Conservation (phyloP, 2,888 invertebrate genomes). For the Chymomyza amoena region DNA sequence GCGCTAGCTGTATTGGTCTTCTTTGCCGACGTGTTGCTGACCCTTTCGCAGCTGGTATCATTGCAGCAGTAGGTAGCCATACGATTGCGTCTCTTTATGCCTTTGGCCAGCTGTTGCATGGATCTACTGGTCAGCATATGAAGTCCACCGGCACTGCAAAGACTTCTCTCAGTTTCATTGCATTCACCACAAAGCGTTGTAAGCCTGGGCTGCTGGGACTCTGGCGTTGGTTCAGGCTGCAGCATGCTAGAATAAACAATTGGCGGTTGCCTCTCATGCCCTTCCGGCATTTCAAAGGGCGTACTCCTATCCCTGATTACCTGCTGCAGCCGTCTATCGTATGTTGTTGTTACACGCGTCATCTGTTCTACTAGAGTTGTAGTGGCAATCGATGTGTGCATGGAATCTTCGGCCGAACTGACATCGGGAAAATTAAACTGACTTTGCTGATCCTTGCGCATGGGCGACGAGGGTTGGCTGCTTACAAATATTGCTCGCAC, state of each 20-base stretch:
- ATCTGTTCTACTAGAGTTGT: conserved; percentile 25
- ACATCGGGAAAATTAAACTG: conserved; percentile 80
- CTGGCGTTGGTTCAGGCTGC: not conserved
- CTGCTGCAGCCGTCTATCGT: conserved; percentile 65
- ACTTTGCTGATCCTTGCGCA: conserved; percentile 81
- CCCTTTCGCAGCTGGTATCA: conserved; percentile 74
- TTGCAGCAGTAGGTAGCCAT: conserved; percentile 83
- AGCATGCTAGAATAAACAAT: not conserved
- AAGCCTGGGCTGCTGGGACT: conserved; percentile 29
- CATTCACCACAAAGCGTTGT: conserved; percentile 69
- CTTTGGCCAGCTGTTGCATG: conserved; percentile 80
- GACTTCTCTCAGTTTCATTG: conserved; percentile 80
- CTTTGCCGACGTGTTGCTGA: conserved; percentile 30
- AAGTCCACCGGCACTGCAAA: conserved; percentile 82
- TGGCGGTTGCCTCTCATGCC: not conserved
- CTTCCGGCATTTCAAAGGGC: conserved; percentile 48
- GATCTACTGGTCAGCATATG: conserved; percentile 82
- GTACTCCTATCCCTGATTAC: conserved; percentile 61
- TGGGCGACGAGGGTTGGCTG: conserved; percentile 85
- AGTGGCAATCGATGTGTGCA: conserved; percentile 3
- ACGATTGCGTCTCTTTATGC: conserved; percentile 81
- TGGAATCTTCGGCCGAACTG: conserved; percentile 28
- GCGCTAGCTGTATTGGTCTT: conserved; percentile 23
- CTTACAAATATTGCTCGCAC: conserved; percentile 82
- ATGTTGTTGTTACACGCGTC: conserved; percentile 53